Conservation (phyloP, 2,888 invertebrate species). For the Diaprepes abbreviatus region DNA sequence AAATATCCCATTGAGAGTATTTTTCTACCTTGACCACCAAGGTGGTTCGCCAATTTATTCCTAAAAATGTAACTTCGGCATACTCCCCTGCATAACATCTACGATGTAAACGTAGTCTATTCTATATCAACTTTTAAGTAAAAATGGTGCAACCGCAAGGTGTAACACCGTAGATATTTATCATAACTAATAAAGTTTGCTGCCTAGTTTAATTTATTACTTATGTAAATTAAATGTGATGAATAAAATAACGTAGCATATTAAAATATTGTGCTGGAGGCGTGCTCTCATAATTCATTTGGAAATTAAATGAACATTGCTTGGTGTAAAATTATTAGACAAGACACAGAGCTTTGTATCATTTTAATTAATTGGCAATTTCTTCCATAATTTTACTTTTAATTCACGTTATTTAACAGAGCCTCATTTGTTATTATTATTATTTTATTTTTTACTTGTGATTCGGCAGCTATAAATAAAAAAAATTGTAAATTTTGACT, state of each 20-base stretch:
- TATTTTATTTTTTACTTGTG: too few relatives aligned
- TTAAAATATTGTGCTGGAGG: slow-evolving; percentile 30
- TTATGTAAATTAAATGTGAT: slow-evolving; percentile 46
- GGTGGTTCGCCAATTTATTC: too few relatives aligned
- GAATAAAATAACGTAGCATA: slow-evolving; percentile 44
- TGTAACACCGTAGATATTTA: slow-evolving; percentile 42
- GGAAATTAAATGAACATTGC: slow-evolving; percentile 11
- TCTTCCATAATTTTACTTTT: too few relatives aligned
- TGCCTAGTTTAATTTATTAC: slow-evolving; percentile 37
- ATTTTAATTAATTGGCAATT: not conserved
- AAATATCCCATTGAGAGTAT: too few relatives aligned
- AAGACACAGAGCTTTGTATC: not conserved
- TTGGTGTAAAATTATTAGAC: slow-evolving; percentile 18
- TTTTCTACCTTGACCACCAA: too few relatives aligned
- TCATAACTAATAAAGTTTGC: slow-evolving; percentile 43
- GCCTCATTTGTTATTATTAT: too few relatives aligned
- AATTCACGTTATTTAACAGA: too few relatives aligned
- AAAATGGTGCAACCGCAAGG: slow-evolving; percentile 29
- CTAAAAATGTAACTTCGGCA: too few relatives aligned
- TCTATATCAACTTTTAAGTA: slow-evolving; percentile 3
- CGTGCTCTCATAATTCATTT: slow-evolving; percentile 34
- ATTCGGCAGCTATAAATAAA: too few relatives aligned
- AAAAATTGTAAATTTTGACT: too few relatives aligned
- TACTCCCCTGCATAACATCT: not conserved
- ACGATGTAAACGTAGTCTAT: slow-evolving; percentile 3